phyloP scores from a whole-genome alignment of 2,888 invertebrate genomes.

The Apamea epomidion region DNA sequence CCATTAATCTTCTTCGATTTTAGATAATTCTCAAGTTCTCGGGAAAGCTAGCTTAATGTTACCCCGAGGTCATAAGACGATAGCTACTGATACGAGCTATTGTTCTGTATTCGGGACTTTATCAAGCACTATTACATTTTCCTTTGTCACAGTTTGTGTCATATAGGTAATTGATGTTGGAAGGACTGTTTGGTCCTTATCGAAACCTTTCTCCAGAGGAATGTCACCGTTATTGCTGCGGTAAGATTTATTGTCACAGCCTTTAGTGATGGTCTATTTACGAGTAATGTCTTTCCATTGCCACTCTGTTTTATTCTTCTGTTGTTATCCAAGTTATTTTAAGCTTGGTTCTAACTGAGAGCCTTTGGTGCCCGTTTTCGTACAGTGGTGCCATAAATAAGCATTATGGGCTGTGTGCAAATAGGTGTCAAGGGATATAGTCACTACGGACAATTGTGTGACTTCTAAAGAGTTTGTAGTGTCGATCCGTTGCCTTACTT shows the following conservation, averaged over 20 bases:
- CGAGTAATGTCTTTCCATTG: conserved; percentile 40
- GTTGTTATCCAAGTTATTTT: conserved; percentile 17
- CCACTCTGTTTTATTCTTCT: conserved; percentile 20
- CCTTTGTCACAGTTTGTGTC: conserved; percentile 48
- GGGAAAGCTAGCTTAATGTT: conserved; percentile 75
- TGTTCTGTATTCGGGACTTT: conserved; percentile 58
- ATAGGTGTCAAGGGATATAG: conserved; percentile 14
- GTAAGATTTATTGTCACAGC: conserved; percentile 26
- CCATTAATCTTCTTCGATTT: conserved; percentile 81
- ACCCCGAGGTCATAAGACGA: conserved; percentile 64
- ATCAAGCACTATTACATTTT: conserved; percentile 44
- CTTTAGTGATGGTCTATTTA: conserved; percentile 53
- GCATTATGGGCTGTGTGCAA: background rate
- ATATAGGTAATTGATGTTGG: conserved; percentile 49
- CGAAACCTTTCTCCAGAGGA: conserved; percentile 33
- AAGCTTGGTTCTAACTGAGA: background rate
- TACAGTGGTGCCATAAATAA: conserved; percentile 20
- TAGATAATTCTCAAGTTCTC: conserved; percentile 76
- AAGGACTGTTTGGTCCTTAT: conserved; percentile 53
- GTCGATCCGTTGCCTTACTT: background rate
- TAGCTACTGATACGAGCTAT: conserved; percentile 66
- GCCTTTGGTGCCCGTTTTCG: background rate
- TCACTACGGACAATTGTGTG: background rate
- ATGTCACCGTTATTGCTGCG: conserved; percentile 40
- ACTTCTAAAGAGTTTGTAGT: conserved; percentile 5